A percentile compares a stretch with the other conserved stretches of the same genome.
phyloP scores from a whole-genome alignment of 2,113 vertebrate genomes.

The Laticauda laticaudata region DNA sequence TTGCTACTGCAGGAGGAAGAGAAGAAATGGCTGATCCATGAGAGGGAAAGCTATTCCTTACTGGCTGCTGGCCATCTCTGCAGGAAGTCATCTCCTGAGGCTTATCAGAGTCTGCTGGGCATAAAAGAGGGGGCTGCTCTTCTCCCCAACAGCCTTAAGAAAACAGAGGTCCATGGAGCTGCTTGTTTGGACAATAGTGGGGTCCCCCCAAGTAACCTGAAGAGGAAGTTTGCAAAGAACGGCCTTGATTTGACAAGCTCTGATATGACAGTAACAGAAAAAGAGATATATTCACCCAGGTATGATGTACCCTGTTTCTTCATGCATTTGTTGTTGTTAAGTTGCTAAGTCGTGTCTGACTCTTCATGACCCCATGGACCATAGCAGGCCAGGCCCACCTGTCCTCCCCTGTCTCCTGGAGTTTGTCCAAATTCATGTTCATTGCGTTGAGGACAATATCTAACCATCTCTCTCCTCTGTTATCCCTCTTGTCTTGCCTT shows the following conservation, averaged over 20 bases:
- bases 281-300: slow-evolving; percentile 68
- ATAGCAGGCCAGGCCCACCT: neutral
- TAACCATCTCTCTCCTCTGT: neutral
- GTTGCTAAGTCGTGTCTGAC: neutral
- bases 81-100: slow-evolving; percentile 48
- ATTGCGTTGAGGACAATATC: neutral
- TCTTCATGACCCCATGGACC: neutral
- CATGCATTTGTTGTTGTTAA: neutral
- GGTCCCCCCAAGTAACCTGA: slow-evolving; percentile 46
- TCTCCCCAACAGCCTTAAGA: neutral
- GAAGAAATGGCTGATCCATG: slow-evolving; percentile 61
- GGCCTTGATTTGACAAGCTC: slow-evolving; percentile 67
- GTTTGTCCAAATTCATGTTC: neutral
- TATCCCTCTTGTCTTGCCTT: neutral
- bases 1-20: slow-evolving; percentile 63
- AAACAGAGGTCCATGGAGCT: slow-evolving; percentile 43
- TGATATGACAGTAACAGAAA: slow-evolving; percentile 48
- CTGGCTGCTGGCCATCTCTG: slow-evolving; percentile 36
- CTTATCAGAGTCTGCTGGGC: slow-evolving; percentile 35
- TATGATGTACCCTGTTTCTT: slow-evolving; percentile 24
- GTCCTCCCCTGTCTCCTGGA: neutral
- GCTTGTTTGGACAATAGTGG: slow-evolving; percentile 62
- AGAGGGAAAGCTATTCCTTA: slow-evolving; percentile 48
- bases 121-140: neutral
- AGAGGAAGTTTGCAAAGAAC: slow-evolving; percentile 75